phyloP scores from a whole-genome alignment of 2,797 vertebrate genomes.

The Periophthalmus magnuspinnatus region DNA sequence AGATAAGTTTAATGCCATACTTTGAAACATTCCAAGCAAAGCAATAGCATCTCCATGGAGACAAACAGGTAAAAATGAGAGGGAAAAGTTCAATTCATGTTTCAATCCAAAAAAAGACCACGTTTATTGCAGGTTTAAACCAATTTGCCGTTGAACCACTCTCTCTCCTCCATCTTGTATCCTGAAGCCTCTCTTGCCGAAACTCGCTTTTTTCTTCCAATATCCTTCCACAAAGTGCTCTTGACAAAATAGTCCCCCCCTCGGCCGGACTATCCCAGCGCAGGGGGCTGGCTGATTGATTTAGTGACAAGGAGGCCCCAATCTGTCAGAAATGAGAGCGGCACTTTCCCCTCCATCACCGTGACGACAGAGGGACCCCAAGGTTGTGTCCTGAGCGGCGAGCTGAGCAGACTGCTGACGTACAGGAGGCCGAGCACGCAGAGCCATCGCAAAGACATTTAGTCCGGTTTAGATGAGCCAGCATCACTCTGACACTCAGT shows the following conservation, averaged over 20 bases:
- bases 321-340: slow-evolving; percentile 9
- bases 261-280: slow-evolving; percentile 1
- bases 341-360: slow-evolving; percentile 10
- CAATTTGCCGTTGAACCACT: not conserved
- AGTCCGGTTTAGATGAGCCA: slow-evolving; percentile 11
- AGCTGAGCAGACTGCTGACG: slow-evolving; percentile 10
- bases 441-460: slow-evolving; percentile 4
- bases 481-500: not conserved
- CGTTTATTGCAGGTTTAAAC: not conserved
- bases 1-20: not conserved
- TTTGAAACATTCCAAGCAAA: not conserved
- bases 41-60: not conserved
- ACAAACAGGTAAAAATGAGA: not conserved
- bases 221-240: slow-evolving; percentile 3
- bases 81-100: not conserved
- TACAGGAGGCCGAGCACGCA: not conserved
- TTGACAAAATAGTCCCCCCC: slow-evolving; percentile 4
- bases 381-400: slow-evolving; percentile 10
- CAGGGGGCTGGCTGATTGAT: slow-evolving; percentile 3
- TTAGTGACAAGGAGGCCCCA: slow-evolving; percentile 12
- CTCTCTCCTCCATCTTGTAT: not conserved
- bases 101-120: not conserved
- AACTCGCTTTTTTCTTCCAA: not conserved
- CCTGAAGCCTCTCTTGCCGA: not conserved
- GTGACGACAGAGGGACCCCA: not conserved